These are phyloP conservation scores for Pogonocichla stellata DNA, from an alignment of 2,113 vertebrate species.

Conservation along the genomic window DNA sequence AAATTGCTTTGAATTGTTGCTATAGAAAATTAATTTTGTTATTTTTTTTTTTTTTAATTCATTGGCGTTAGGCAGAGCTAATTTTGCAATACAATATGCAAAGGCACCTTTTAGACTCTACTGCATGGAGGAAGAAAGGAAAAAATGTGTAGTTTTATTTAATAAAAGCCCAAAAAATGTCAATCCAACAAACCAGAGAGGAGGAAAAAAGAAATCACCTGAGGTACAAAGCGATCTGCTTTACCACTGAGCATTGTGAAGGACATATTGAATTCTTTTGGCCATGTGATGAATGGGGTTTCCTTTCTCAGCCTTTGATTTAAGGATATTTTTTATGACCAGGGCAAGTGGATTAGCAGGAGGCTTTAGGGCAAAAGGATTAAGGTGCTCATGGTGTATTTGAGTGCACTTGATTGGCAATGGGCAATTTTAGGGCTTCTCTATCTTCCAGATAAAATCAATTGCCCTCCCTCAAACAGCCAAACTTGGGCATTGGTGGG, in stretches of 20 bases:
- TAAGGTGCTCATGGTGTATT: neutral
- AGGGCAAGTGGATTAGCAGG: neutral
- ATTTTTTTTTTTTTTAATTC: neutral
- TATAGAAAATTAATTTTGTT: neutral
- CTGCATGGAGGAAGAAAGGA: neutral
- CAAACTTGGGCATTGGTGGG: neutral
- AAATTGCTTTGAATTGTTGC: neutral
- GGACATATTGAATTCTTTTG: neutral
- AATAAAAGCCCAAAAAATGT: neutral
- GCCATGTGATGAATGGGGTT: neutral
- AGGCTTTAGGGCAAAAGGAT: neutral
- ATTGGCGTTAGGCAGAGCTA: neutral
- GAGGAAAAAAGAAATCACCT: neutral
- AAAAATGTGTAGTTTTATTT: neutral
- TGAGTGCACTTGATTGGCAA: neutral
- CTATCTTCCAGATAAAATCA: neutral
- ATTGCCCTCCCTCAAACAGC: neutral
- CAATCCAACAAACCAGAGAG: neutral
- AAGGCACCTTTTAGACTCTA: neutral
- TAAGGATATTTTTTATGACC: neutral
- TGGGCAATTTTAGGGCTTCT: neutral
- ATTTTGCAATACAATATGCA: neutral
- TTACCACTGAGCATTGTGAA: neutral
- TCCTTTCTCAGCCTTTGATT: neutral
- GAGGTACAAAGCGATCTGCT: neutral